phyloP scores from a whole-genome alignment of 1,140 invertebrate species.

The Danaus plexippus region DNA sequence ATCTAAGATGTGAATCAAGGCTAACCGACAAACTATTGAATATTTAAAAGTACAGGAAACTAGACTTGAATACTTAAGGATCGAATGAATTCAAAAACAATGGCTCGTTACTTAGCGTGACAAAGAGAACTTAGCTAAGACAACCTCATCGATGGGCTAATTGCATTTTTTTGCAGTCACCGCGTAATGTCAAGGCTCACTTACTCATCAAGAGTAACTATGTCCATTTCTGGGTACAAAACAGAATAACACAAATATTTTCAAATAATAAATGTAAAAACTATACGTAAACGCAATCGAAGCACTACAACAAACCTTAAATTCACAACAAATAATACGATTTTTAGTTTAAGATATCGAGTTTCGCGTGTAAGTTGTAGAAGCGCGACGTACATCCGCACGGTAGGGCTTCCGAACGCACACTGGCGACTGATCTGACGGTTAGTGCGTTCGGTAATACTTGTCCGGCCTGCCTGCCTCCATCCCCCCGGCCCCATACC shows the following conservation, averaged over 20 bases:
- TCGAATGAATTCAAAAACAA: slow-evolving; percentile 56
- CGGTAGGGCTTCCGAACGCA: slow-evolving; percentile 38
- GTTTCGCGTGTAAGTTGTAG: slow-evolving; percentile 54
- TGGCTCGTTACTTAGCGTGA: slow-evolving; percentile 40
- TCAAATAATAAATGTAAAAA: slow-evolving; percentile 8
- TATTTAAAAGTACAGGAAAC: slow-evolving; percentile 41
- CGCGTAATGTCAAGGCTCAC: slow-evolving; percentile 60
- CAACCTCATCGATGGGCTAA: slow-evolving; percentile 55
- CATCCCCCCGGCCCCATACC: slow-evolving; percentile 57
- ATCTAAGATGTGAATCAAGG: too few relatives aligned
- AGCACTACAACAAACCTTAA: slow-evolving; percentile 55
- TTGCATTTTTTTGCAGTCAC: slow-evolving; percentile 63
- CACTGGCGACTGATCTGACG: slow-evolving; percentile 34
- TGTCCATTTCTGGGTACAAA: slow-evolving; percentile 55
- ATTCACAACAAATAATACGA: slow-evolving; percentile 30
- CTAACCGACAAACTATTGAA: slow-evolving; percentile 3
- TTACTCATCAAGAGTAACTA: slow-evolving; percentile 62
- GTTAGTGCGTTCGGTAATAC: slow-evolving; percentile 45
- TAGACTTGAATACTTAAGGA: slow-evolving; percentile 28
- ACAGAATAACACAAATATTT: slow-evolving; percentile 49
- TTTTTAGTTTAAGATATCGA: slow-evolving; percentile 45
- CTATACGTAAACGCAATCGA: slow-evolving; percentile 39
- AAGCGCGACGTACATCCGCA: slow-evolving; percentile 40
- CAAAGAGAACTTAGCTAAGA: slow-evolving; percentile 51
- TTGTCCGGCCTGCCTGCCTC: slow-evolving; percentile 54